Evolutionary conservation across 2,888 invertebrate species (phyloP).

Genomic region (Andrena bicolor): DNA sequence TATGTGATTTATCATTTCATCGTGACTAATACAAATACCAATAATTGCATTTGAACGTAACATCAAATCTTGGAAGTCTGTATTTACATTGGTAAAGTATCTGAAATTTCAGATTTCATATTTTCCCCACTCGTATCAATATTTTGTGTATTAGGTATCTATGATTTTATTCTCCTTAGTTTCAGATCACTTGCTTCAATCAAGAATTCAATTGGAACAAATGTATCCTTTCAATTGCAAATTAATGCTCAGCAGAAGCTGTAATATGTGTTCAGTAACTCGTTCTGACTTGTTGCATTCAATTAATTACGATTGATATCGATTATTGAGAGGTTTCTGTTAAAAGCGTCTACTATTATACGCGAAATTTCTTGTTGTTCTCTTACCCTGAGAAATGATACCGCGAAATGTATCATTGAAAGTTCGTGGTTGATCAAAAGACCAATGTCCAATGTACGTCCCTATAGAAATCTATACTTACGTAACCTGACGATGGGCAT

Average conservation of each 20-base stretch:
- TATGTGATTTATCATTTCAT: not conserved
- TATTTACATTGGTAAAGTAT: not conserved
- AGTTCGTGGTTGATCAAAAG: constrained; percentile 56
- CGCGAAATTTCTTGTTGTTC: not conserved
- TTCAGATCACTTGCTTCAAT: not conserved
- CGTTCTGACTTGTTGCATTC: not conserved
- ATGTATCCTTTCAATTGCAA: not conserved
- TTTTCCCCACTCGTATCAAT: not conserved
- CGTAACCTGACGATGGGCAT: constrained; percentile 67
- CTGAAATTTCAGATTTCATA: not conserved
- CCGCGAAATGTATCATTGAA: constrained; percentile 31
- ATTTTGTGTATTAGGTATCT: not conserved
- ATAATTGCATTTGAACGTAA: not conserved
- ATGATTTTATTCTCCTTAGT: constrained; percentile 5
- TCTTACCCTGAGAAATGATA: constrained; percentile 3
- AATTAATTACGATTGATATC: constrained; percentile 2
- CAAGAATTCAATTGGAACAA: constrained; percentile 5
- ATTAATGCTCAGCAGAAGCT: constrained; percentile 5
- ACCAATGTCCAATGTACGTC: constrained; percentile 52
- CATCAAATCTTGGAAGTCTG: not conserved
- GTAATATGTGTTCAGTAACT: not conserved
- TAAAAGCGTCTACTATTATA: not conserved
- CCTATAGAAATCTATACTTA: constrained; percentile 61
- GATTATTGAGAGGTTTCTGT: not conserved
- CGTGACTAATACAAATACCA: not conserved